These are phyloP conservation scores for Malurus alboscapulatus DNA, from an alignment of 2,113 vertebrate species.

Conservation along the genomic window DNA sequence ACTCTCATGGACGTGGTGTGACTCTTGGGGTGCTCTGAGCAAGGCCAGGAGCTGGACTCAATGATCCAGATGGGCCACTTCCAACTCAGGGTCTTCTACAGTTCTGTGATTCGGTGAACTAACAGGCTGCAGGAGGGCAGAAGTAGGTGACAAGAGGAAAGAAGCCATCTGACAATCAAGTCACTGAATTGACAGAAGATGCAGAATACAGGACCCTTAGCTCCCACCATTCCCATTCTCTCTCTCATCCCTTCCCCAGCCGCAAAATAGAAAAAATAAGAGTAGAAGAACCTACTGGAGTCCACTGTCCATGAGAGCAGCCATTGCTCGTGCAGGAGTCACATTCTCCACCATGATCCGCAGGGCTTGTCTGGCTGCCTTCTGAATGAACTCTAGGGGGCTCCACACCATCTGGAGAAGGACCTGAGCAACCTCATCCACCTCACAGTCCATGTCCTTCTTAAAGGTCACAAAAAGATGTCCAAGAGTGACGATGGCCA, in stretches of 20 bases:
- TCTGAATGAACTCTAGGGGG: constrained; percentile 70
- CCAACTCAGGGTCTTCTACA: no score
- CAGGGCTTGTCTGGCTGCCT: constrained; percentile 48
- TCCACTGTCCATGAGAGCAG: constrained; percentile 58
- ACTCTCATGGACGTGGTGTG: no score
- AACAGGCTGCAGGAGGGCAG: neutral
- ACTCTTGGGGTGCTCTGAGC: no score
- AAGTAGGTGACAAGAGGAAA: neutral
- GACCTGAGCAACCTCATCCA: constrained; percentile 46
- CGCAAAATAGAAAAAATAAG: neutral
- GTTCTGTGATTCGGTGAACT: neutral
- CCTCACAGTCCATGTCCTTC: constrained; percentile 71
- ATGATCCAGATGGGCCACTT: no score
- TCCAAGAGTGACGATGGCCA: constrained; percentile 64
- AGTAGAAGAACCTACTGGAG: constrained; percentile 50
- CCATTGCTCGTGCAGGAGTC: constrained; percentile 58
- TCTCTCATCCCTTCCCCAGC: neutral
- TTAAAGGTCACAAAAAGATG: constrained; percentile 65
- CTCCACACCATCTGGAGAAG: constrained; percentile 69
- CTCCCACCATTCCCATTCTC: neutral
- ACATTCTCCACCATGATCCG: constrained; percentile 61
- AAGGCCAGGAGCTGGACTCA: no score
- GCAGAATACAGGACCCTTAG: neutral
- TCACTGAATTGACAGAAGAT: neutral
- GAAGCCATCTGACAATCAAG: neutral